Evolutionary conservation across 2,113 vertebrate species (phyloP).

Genomic region (Guaruba guarouba): DNA sequence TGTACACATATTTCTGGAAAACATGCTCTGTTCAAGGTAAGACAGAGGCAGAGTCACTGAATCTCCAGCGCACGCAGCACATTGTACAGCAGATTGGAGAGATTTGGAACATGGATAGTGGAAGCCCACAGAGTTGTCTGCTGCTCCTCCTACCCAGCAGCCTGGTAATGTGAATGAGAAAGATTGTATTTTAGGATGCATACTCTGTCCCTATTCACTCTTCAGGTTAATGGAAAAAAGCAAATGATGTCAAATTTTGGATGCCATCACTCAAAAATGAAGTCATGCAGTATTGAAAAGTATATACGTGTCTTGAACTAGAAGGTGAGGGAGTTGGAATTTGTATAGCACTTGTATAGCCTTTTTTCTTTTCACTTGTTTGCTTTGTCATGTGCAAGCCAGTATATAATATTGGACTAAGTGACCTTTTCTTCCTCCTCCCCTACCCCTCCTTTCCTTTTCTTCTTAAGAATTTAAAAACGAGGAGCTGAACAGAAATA

Average conservation of each 20-base stretch:
- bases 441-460: neutral
- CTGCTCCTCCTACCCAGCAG: neutral
- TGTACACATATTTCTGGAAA: neutral
- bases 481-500: neutral
- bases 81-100: neutral
- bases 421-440: neutral
- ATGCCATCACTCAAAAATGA: neutral
- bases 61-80: neutral
- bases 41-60: neutral
- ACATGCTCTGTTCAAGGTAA: neutral
- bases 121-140: neutral
- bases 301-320: neutral
- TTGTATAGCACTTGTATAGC: neutral
- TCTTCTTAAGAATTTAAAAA: neutral
- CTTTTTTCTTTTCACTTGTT: neutral
- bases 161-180: neutral
- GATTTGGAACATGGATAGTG: neutral
- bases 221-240: neutral
- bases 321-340: neutral
- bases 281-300: neutral
- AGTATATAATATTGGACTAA: neutral
- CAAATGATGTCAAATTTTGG: neutral
- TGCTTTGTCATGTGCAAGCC: neutral
- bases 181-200: neutral
- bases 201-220: neutral